phyloP scores from a whole-genome alignment of 2,113 vertebrate species.

The Centropus unirufus region DNA sequence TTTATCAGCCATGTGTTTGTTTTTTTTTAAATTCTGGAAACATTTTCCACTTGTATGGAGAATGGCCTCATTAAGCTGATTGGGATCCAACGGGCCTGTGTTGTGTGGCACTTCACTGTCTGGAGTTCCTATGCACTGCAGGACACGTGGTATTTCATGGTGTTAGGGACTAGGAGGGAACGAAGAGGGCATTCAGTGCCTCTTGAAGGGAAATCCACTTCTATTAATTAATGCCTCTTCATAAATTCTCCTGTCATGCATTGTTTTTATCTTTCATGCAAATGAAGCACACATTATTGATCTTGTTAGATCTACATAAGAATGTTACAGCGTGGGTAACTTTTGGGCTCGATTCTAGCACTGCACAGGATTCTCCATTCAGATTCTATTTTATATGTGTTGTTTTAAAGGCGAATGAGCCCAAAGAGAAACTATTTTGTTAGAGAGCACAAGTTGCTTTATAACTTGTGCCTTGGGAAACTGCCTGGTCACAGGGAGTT shows the following conservation, averaged over 20 bases:
- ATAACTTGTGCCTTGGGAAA: background rate
- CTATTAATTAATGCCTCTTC: background rate
- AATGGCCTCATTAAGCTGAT: conserved; percentile 20
- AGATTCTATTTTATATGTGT: background rate
- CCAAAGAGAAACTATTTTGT: background rate
- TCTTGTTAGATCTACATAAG: background rate
- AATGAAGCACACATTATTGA: background rate
- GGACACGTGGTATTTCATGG: background rate
- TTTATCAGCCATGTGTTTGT: background rate
- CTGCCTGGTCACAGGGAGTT: background rate
- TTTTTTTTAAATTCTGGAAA: background rate
- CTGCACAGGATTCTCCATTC: background rate
- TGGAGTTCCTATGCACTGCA: background rate
- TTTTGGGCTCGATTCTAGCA: background rate
- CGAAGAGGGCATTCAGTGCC: background rate
- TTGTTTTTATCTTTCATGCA: background rate
- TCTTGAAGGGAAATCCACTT: background rate
- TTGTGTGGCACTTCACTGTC: background rate
- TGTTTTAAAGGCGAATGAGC: background rate
- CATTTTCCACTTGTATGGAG: background rate
- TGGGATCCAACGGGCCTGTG: background rate
- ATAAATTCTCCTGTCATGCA: background rate
- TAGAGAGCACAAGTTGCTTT: background rate
- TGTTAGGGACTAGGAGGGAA: background rate
- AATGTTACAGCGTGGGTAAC: background rate